A percentile compares a stretch with the other conserved stretches of the same genome.
Conservation (phyloP, 1,140 invertebrate genomes). For the Sogatella furcifera region DNA sequence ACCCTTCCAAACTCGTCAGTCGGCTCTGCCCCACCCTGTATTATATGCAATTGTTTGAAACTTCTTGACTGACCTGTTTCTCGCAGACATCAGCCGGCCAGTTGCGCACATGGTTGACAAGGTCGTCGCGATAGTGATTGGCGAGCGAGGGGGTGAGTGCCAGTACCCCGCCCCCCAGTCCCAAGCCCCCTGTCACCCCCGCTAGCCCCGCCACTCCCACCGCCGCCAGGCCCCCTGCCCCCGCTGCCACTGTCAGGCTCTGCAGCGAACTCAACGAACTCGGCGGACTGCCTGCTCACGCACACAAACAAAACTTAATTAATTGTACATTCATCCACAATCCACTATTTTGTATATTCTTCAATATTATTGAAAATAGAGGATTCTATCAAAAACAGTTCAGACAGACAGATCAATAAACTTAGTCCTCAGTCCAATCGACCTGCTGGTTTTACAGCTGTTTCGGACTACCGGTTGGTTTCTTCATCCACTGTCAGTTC, state of each 20-base stretch:
- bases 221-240: conserved; percentile 42
- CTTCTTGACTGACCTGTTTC: conserved; percentile 60
- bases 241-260: conserved; percentile 21
- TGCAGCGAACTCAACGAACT: conserved; percentile 40
- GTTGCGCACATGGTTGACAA: conserved; percentile 80
- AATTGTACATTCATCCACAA: too few relatives aligned
- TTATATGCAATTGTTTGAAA: too few relatives aligned
- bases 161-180: conserved; percentile 34
- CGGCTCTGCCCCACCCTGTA: too few relatives aligned
- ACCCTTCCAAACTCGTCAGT: too few relatives aligned
- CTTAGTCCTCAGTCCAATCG: too few relatives aligned
- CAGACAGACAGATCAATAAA: too few relatives aligned
- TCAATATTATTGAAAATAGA: too few relatives aligned
- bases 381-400: too few relatives aligned
- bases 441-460: too few relatives aligned
- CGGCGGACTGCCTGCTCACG: conserved; percentile 37
- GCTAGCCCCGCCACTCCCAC: conserved; percentile 25
- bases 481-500: too few relatives aligned
- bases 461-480: too few relatives aligned
- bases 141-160: conserved; percentile 78
- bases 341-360: too few relatives aligned
- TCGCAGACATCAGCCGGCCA: conserved; percentile 88
- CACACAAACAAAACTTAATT: conserved; percentile 13
- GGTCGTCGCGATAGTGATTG: conserved; percentile 83
- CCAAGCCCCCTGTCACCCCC: conserved; percentile 27